Evolutionary conservation across 2,888 invertebrate genomes (phyloP), one percentile per base, ranked within the genome.

Genomic region (Pedicia rivosa): DNA sequence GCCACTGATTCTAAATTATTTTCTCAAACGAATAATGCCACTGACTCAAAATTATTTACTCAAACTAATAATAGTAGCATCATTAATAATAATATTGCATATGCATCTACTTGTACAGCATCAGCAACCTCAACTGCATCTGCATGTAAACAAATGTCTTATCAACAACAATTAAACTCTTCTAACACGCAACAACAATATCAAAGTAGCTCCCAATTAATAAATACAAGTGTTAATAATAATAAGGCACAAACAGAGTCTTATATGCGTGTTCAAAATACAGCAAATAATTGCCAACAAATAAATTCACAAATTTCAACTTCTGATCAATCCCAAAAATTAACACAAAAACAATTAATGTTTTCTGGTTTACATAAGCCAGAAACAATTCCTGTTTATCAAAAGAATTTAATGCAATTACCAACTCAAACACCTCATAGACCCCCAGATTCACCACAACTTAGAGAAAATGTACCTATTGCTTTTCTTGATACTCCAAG

Each of bases 321-420:
- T 42, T n/a, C n/a, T n/a, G n/a, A n/a, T n/a, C n/a, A n/a, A n/a
- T n/a, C n/a, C n/a, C n/a, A n/a, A n/a, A n/a, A n/a, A n/a, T n/a
- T n/a, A n/a, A n/a, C n/a, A n/a, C n/a, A n/a, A 13, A 32, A 32
- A 32, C 17, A 26, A 31, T 25, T 24, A 7, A 35, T 19, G 46
- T 53, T 37, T 61, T 67, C 70, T 38, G 70, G 70, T 39, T 60
- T 76, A 44, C 72, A 72, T 40, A 72, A 68, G 56, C 67, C 74
- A 13, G 72, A 72, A 46, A 63, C 60, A 50, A 67, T 77, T 50
- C 76, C 76, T 7, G 61, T 68, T 39, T 76, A 76, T 52, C 76
- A 77, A 57, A 67, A 68, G 53, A 68, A 73, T 52, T 64, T 74
- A 53, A 68, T 71, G 42, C 63, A 65, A 47, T 53, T 71, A 42